These are phyloP conservation scores for Drosophila parvula DNA, from an alignment of 1,140 invertebrate genomes.

Conservation along the genomic window DNA sequence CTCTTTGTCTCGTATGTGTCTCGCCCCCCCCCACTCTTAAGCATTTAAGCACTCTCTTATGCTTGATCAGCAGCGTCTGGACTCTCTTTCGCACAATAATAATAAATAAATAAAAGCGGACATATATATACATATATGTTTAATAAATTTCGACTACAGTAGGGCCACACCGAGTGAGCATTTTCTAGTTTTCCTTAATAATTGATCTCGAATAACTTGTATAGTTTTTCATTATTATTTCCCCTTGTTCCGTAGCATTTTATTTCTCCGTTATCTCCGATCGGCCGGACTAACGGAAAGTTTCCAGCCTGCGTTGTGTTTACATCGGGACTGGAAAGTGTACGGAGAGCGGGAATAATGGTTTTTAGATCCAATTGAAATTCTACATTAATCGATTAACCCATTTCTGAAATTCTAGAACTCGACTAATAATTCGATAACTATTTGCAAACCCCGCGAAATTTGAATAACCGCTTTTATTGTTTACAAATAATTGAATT, in stretches of 20 bases:
- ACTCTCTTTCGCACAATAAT: slow-evolving; percentile 18
- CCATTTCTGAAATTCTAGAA: background rate
- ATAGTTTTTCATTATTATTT: slow-evolving; percentile 17
- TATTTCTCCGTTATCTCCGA: slow-evolving; percentile 28
- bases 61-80: background rate
- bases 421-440: background rate
- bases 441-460: background rate
- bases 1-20: slow-evolving; percentile 12
- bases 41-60: slow-evolving; percentile 15
- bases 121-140: slow-evolving; percentile 34
- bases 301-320: slow-evolving; percentile 27
- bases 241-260: slow-evolving; percentile 9
- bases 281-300: slow-evolving; percentile 30
- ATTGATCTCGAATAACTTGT: slow-evolving; percentile 6
- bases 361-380: slow-evolving; percentile 3
- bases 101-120: slow-evolving; percentile 21
- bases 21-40: slow-evolving; percentile 17
- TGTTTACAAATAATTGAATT: background rate
- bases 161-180: background rate
- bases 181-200: background rate
- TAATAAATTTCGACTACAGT: slow-evolving; percentile 63
- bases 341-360: slow-evolving; percentile 11
- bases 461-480: background rate
- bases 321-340: slow-evolving; percentile 22
- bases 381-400: background rate